Conservation (phyloP, 2,797 vertebrate species). For the Poeciliopsis turneri region DNA sequence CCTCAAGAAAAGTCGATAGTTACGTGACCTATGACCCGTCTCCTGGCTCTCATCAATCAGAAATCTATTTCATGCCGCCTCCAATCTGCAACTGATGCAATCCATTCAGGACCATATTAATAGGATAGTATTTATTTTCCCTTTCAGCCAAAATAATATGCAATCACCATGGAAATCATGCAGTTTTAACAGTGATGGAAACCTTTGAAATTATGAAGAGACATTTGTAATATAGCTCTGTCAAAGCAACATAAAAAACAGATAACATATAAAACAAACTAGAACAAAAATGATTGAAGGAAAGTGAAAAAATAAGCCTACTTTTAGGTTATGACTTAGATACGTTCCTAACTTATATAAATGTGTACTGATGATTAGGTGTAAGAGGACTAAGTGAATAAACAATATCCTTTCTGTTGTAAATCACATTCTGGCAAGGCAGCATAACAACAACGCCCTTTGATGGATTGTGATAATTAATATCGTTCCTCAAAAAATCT, state of each 20-base stretch:
- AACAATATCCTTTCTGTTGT: constrained; percentile 12
- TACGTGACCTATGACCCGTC: constrained; percentile 6
- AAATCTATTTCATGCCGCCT: not conserved
- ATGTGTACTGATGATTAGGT: not conserved
- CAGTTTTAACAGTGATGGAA: not conserved
- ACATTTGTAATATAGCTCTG: not conserved
- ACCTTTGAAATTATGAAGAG: not conserved
- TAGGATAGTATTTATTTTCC: constrained; percentile 19
- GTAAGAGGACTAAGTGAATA: constrained; percentile 5
- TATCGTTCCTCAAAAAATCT: constrained; percentile 31
- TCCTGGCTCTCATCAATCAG: constrained; percentile 9
- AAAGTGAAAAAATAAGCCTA: not conserved
- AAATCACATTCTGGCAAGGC: constrained; percentile 28
- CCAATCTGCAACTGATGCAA: constrained; percentile 12
- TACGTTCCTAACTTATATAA: not conserved
- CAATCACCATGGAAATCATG: constrained; percentile 17
- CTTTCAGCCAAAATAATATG: constrained; percentile 7
- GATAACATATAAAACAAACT: not conserved
- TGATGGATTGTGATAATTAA: constrained; percentile 51
- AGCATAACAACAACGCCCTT: constrained; percentile 22
- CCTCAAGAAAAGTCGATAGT: not conserved
- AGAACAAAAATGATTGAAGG: not conserved
- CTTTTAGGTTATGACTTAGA: not conserved
- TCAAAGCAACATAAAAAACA: not conserved
- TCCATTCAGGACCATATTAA: constrained; percentile 18